Conservation (phyloP, 2,113 vertebrate genomes). For the Numenius arquata region DNA sequence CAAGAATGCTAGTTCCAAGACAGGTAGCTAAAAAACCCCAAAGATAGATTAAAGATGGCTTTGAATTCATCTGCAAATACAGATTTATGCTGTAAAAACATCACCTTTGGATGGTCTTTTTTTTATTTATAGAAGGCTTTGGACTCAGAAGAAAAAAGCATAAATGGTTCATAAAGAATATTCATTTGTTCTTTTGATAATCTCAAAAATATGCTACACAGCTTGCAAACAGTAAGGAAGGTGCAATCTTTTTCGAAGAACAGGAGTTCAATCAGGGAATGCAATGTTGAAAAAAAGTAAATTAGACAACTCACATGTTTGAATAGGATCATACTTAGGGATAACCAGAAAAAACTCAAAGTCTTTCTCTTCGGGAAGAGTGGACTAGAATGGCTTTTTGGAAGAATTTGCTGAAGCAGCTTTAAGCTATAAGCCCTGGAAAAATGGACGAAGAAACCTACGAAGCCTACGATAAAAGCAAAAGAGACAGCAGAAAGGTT, state of each 20-base stretch:
- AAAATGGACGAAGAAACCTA: neutral
- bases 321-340: neutral
- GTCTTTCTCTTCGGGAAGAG: neutral
- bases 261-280: neutral
- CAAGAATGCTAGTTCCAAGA: neutral
- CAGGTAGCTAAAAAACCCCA: neutral
- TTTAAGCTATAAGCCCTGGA: neutral
- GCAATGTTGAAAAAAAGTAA: neutral
- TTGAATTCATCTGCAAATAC: neutral
- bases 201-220: neutral
- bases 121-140: neutral
- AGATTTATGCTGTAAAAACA: neutral
- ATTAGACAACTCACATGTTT: neutral
- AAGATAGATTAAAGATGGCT: neutral
- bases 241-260: neutral
- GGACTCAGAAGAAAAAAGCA: neutral
- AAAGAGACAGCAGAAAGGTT: neutral
- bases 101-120: neutral
- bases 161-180: neutral
- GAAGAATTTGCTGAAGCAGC: neutral
- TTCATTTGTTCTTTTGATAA: neutral
- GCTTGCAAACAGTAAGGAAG: neutral
- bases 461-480: neutral
- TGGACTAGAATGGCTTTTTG: neutral
- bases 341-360: neutral